Conservation (phyloP, 2,113 vertebrate species). For the Emydocephalus ijimae region DNA sequence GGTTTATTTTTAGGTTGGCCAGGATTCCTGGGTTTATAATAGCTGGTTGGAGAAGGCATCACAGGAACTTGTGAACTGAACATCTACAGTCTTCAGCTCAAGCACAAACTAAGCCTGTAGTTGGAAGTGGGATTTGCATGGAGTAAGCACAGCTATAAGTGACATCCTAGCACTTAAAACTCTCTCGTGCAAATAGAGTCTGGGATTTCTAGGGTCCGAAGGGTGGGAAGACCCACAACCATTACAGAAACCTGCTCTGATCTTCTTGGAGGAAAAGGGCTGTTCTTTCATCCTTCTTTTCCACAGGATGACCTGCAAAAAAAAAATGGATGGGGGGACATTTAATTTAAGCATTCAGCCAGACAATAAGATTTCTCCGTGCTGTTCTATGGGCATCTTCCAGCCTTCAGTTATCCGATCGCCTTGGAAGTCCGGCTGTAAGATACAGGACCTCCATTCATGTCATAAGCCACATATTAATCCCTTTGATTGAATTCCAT, state of each 20-base stretch:
- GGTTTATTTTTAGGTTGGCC: not conserved
- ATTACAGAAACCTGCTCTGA: constrained; percentile 58
- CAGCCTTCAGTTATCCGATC: constrained; percentile 87
- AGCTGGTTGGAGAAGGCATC: not conserved
- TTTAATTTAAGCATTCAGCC: constrained; percentile 97
- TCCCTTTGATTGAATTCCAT: constrained; percentile 87
- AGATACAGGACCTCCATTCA: constrained; percentile 90
- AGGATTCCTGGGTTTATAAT: not conserved
- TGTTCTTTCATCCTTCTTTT: constrained; percentile 87
- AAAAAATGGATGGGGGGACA: constrained; percentile 6
- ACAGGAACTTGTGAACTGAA: not conserved
- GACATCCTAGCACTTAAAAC: not conserved
- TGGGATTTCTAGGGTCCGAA: not conserved
- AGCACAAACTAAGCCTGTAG: not conserved
- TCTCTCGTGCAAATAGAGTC: not conserved
- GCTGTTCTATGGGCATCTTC: constrained; percentile 87
- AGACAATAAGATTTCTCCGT: constrained; percentile 81
- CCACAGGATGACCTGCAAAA: constrained; percentile 87
- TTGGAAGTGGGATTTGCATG: not conserved
- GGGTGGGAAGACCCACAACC: not conserved
- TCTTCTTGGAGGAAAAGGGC: constrained; percentile 82
- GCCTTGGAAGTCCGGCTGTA: constrained; percentile 83
- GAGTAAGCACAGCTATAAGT: not conserved
- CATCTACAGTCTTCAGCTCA: not conserved
- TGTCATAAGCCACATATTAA: constrained; percentile 93